A percentile compares a stretch with the other conserved stretches of the same genome.
These are phyloP conservation scores for Ruditapes philippinarum DNA, from an alignment of 1,140 invertebrate species.

Conservation along the genomic window DNA sequence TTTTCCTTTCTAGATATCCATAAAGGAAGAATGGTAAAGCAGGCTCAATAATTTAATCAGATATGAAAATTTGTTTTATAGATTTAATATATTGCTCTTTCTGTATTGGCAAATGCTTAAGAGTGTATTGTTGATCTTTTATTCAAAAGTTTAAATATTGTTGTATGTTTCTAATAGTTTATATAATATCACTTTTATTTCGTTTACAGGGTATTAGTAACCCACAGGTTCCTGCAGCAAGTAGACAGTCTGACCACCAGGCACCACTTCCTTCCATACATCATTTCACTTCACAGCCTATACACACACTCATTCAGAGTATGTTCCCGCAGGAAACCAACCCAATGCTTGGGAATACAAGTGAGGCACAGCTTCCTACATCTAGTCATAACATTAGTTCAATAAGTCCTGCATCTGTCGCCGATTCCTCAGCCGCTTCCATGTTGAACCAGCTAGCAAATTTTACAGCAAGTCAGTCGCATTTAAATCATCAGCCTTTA, in stretches of 20 bases:
- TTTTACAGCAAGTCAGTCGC: neutral
- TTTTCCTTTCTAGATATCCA: too few species aligned
- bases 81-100: too few species aligned
- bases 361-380: constrained; percentile 1
- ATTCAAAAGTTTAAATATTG: too few species aligned
- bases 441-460: constrained; percentile 31
- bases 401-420: neutral
- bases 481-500: neutral
- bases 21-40: too few species aligned
- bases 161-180: too few species aligned
- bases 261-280: constrained; percentile 55
- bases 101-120: too few species aligned
- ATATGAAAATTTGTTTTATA: too few species aligned
- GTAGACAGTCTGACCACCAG: neutral
- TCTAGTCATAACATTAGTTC: neutral
- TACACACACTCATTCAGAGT: constrained; percentile 55
- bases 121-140: too few species aligned
- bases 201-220: constrained; percentile 34
- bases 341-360: neutral
- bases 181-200: too few species aligned
- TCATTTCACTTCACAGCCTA: constrained; percentile 46
- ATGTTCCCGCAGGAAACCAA: constrained; percentile 33
- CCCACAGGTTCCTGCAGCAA: neutral
- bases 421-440: neutral
- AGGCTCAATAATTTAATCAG: too few species aligned